Percentiles rank a stretch among this genome's conserved stretches.
These are phyloP conservation scores for Orius insidiosus DNA, from an alignment of 1,140 invertebrate genomes.

Conservation along the genomic window DNA sequence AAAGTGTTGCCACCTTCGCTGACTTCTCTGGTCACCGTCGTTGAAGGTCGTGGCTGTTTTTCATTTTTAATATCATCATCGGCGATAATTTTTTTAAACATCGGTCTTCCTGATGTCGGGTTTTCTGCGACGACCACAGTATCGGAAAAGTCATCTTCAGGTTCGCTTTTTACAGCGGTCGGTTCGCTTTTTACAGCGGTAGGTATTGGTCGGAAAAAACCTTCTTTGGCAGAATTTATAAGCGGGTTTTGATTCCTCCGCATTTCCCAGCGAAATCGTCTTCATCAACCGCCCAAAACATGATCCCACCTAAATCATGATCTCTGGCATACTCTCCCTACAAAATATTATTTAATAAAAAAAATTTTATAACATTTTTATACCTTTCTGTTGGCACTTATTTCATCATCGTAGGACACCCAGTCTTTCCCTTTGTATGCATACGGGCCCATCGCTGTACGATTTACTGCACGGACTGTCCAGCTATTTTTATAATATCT, in stretches of 20 bases:
- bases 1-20: no score
- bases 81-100: no score
- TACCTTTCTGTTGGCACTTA: slow-evolving; percentile 55
- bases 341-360: no score
- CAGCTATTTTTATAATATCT: slow-evolving; percentile 50
- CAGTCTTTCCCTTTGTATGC: slow-evolving; percentile 72
- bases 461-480: slow-evolving; percentile 56
- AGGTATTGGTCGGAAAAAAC: background rate
- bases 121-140: no score
- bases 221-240: slow-evolving; percentile 13
- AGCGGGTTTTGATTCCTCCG: slow-evolving; percentile 29
- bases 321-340: slow-evolving; percentile 34
- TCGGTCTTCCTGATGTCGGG: no score
- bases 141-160: no score
- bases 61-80: no score
- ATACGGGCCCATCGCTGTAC: slow-evolving; percentile 64
- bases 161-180: no score
- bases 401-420: slow-evolving; percentile 72
- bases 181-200: background rate
- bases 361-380: no score
- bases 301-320: slow-evolving; percentile 38
- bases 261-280: slow-evolving; percentile 49
- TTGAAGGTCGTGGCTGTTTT: no score
- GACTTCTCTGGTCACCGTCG: no score
- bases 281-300: slow-evolving; percentile 58